Percentiles rank a stretch among this genome's conserved stretches.
These are phyloP conservation scores for Trogon surrucura DNA, from an alignment of 2,113 vertebrate species.

Conservation along the genomic window DNA sequence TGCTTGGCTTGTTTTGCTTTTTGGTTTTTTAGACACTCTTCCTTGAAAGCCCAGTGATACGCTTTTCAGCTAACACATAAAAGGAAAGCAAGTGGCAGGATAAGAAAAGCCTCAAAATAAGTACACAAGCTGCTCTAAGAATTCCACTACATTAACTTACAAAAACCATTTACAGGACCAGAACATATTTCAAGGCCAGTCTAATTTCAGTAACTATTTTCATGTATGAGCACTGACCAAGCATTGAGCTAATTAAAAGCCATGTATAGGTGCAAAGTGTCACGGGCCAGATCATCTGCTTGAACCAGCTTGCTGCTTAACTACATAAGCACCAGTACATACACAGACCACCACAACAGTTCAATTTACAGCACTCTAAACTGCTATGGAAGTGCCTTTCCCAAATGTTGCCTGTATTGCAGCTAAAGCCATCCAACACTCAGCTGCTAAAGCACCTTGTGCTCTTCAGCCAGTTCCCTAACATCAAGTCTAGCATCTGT, in stretches of 20 bases:
- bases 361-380: not conserved
- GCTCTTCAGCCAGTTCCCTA: not conserved
- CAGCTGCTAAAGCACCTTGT: not conserved
- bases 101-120: not conserved
- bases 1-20: not conserved
- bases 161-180: not conserved
- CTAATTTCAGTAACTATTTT: not conserved
- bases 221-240: not conserved
- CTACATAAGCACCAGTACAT: not conserved
- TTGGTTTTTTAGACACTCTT: not conserved
- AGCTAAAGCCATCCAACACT: not conserved
- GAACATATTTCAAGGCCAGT: not conserved
- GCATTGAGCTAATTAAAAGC: not conserved
- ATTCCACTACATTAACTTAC: not conserved
- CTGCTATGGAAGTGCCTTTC: not conserved
- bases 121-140: not conserved
- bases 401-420: not conserved
- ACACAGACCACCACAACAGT: accelerated
- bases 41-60: not conserved
- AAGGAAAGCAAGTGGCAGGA: not conserved
- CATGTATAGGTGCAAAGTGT: not conserved
- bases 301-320: not conserved
- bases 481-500: not conserved
- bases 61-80: not conserved
- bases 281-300: not conserved